phyloP scores from a whole-genome alignment of 2,888 invertebrate species.

The Chloroclystis v-ata region DNA sequence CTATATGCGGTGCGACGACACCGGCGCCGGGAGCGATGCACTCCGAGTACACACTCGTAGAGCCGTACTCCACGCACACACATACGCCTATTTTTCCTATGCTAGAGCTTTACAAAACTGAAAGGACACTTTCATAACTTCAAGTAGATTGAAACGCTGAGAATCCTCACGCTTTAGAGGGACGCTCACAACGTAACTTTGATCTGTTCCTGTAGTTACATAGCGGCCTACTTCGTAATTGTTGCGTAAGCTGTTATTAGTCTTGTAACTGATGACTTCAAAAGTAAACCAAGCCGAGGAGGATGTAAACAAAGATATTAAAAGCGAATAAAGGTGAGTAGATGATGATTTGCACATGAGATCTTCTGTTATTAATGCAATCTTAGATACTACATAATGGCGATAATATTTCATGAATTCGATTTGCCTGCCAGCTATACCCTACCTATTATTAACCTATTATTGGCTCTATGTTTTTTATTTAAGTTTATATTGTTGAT shows the following conservation, averaged over 20 bases:
- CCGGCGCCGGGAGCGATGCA: constrained; percentile 77
- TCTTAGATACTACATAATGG: background rate
- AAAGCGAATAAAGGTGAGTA: constrained; percentile 7
- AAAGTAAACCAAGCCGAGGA: constrained; percentile 11
- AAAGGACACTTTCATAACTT: constrained; percentile 58
- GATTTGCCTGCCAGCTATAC: background rate
- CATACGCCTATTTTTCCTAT: constrained; percentile 65
- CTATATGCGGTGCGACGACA: constrained; percentile 79
- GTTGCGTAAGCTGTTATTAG: constrained; percentile 19
- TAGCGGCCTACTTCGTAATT: constrained; percentile 22
- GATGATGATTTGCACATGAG: background rate
- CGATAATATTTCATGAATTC: no score
- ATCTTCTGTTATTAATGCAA: background rate
- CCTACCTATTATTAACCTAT: no score
- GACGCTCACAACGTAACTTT: constrained; percentile 17
- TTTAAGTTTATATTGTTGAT: no score
- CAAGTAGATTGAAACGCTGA: constrained; percentile 55
- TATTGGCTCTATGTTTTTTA: no score
- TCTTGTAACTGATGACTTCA: constrained; percentile 18
- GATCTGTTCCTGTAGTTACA: constrained; percentile 26
- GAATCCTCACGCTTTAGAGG: constrained; percentile 15
- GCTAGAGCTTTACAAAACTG: constrained; percentile 59
- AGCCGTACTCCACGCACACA: constrained; percentile 69
- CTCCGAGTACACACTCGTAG: constrained; percentile 66
- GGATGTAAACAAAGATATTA: constrained; percentile 13